Base-by-base conservation (phyloP, 1,140 invertebrate genomes). In the Heterodera schachtii region DNA sequence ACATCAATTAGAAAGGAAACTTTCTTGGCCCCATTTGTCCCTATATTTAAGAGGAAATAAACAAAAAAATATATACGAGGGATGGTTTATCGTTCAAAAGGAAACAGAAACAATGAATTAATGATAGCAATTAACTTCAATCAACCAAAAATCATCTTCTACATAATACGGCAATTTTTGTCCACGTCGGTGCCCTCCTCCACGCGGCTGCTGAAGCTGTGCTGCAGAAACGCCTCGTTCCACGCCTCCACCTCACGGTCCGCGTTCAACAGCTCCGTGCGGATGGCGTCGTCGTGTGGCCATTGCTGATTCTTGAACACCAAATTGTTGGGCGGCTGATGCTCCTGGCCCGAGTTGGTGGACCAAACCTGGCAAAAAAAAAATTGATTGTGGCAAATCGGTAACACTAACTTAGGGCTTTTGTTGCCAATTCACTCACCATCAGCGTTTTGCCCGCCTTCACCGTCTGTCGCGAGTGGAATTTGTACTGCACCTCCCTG, bases 401-500 rank as follows among this genome's bases (percentile, higher is more conserved):
- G 9, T 8, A 11, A 41, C 1, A 81, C 73, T 0, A 21, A 46
- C 47, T 57, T 78, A 60, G 46, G 47, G n/a, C n/a, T n/a, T n/a
- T 31, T 31, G 31, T 31, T 31, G 31, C 31, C 31, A 31, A 31
- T 78, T 5, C 11, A 84, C 85, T 86, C n/a, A 87, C 86, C 49
- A 82, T 87, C 21, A 86, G 69, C 21, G 8, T 31, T 75, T 87
- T 87, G 21, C 84, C 86, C 31, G 84, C 44, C 43, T 85, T 85
- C 16, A 88, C 4, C 11, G 16, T 41, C 70, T 86, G 81, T 67
- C 83, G 82, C 3, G 83, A 66, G 49, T 86, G 80, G 79, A 89
- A 89, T 73, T 89, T 88, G 84, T 82, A 89, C 7, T 69, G 82
- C 41, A 86, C 87, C 81, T 89, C 88, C n/a, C 79, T 70, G 52